Evolutionary conservation across 2,113 vertebrate species (phyloP).

Genomic region (Dasyurus viverrinus): DNA sequence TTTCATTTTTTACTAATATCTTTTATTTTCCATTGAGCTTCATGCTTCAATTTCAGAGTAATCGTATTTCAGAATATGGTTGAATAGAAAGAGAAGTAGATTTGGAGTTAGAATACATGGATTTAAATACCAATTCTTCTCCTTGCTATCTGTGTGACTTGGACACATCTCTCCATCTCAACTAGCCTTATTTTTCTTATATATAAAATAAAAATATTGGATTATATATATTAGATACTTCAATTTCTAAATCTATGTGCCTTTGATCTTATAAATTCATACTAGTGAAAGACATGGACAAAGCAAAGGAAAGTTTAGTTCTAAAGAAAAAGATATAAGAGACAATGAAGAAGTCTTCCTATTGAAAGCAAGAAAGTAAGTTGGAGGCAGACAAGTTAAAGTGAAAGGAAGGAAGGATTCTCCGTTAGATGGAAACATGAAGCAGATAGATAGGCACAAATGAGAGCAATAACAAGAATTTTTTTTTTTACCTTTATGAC

Average conservation of each 20-base stretch:
- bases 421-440: neutral
- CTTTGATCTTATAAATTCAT: neutral
- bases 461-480: no score
- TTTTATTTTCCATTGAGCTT: neutral
- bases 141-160: neutral
- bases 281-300: no score
- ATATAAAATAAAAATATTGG: neutral
- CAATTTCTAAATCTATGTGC: neutral
- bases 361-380: neutral
- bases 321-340: neutral
- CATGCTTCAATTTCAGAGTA: neutral
- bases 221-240: neutral
- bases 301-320: neutral
- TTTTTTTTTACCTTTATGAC: neutral
- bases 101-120: neutral
- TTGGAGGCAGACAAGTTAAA: neutral
- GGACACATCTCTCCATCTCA: no score
- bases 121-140: neutral
- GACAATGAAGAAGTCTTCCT: neutral
- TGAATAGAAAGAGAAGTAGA: neutral
- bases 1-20: neutral
- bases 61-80: neutral
- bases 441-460: neutral
- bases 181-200: neutral
- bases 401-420: neutral